phyloP scores from a whole-genome alignment of 2,797 vertebrate genomes.

The Mus minutoides region DNA sequence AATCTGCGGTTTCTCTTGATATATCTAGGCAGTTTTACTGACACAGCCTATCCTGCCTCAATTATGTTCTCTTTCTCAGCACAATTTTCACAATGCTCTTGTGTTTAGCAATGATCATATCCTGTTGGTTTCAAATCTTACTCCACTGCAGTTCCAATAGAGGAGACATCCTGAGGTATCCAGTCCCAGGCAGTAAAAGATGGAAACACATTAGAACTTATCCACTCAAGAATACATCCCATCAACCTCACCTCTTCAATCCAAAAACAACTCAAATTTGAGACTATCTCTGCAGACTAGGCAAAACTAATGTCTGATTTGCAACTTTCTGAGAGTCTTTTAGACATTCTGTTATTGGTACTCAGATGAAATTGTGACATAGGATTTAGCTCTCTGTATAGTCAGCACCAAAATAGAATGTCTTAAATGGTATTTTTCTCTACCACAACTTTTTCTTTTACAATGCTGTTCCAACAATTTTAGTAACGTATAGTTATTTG shows the following conservation, averaged over 20 bases:
- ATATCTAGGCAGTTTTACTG: conserved; percentile 15
- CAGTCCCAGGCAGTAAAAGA: background rate
- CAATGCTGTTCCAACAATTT: background rate
- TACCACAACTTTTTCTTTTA: background rate
- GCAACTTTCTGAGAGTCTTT: background rate
- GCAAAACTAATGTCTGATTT: background rate
- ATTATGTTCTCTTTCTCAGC: background rate
- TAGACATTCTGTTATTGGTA: background rate
- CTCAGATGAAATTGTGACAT: background rate
- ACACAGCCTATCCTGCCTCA: background rate
- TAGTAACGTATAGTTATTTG: background rate
- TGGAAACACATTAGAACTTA: background rate
- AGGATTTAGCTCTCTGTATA: conserved; percentile 12
- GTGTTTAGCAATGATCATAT: background rate
- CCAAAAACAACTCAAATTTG: conserved; percentile 16
- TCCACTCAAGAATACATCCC: background rate
- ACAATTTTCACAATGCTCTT: background rate
- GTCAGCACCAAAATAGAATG: background rate
- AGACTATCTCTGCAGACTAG: background rate
- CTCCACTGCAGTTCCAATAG: background rate
- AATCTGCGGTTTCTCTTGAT: conserved; percentile 44
- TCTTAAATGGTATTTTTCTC: background rate
- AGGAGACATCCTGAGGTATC: background rate
- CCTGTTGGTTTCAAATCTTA: background rate
- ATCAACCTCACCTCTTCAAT: background rate